Conservation (phyloP, 1,140 invertebrate genomes). For the Cataglyphis hispanica region DNA sequence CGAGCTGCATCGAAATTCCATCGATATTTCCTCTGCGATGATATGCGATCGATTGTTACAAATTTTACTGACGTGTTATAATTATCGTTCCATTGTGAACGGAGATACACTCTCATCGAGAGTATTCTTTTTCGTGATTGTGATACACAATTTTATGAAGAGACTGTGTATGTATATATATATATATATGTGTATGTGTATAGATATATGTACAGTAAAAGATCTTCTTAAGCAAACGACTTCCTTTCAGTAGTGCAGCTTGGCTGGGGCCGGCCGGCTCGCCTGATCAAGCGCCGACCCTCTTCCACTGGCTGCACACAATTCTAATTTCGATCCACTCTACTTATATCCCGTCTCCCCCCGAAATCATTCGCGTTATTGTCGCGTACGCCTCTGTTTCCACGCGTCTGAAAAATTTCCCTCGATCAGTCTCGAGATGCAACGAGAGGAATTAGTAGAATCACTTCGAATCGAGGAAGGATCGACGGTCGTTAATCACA, state of each 20-base stretch:
- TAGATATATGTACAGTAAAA: not conserved
- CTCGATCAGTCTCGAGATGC: not conserved
- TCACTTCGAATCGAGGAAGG: not conserved
- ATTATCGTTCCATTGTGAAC: not conserved
- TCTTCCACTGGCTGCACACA: conserved; percentile 57
- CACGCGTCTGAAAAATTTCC: conserved; percentile 24
- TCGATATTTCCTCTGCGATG: conserved; percentile 19
- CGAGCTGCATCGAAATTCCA: not conserved
- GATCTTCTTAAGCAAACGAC: conserved; percentile 33
- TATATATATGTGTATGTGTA: too few relatives aligned
- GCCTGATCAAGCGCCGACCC: conserved; percentile 51
- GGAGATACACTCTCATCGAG: not conserved
- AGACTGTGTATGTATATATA: too few relatives aligned
- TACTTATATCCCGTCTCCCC: conserved; percentile 54
- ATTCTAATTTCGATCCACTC: conserved; percentile 63
- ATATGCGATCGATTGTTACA: conserved; percentile 30
- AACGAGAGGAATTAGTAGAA: conserved; percentile 8
- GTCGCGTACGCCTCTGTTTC: conserved; percentile 9
- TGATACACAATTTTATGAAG: conserved; percentile 1
- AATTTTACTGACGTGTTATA: conserved; percentile 15
- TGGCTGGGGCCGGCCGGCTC: not conserved
- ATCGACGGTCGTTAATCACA: conserved; percentile 19
- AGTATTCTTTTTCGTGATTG: not conserved
- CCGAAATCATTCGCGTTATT: conserved; percentile 56
- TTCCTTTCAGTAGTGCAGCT: conserved; percentile 3